Base-by-base conservation (phyloP, 1,140 invertebrate genomes). In the Oedothorax gibbosus region DNA sequence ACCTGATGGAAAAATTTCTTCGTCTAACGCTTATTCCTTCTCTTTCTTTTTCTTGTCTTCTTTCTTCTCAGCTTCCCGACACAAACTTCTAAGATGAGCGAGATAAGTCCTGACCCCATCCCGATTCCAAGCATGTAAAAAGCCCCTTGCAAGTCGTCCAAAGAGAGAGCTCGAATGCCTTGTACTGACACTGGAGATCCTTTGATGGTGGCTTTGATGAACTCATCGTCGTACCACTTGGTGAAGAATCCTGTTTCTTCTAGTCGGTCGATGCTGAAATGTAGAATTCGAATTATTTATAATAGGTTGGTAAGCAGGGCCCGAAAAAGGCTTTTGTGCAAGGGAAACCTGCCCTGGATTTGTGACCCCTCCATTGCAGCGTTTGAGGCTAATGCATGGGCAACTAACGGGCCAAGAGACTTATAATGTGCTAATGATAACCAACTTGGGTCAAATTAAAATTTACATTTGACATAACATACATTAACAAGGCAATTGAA, bases 101-200 rank as follows among this genome's bases (percentile, higher is more conserved):
- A 20, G 8, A 79, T 54, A 10, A 54, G 5, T 0, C 49, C 77
- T 14, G 65, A 20, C 11, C 50, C 62, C 11, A 8, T 49, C 8
- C 71, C 71, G 0, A 84, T 84, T 2, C 60, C 51, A 35, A 75
- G 7, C n/a, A 84, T 75, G 20, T 84, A 84, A n/a, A 84, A 84
- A 14, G 81, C 81, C 20, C 81, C 81, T 68, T 84, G 81, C n/a
- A 84, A 56, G 49, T 84, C 81, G 18, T 84, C 72, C 18, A 84
- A 2, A 0, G 71, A 73, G 0, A 84, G 53, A 12, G 81, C 15
- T 75, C 81, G 35, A 2, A 54, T 72, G 4, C n/a, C 56, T 7
- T 21, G 14, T 0, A 84, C 57, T 6, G 57, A 18, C 8, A 68
- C 35, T 12, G 11, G 60, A 1, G 62, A 51, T 10, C 71, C 71